A percentile compares a stretch with the other conserved stretches of the same genome.
phyloP scores from a whole-genome alignment of 2,888 invertebrate species.

The Unio pictorum region DNA sequence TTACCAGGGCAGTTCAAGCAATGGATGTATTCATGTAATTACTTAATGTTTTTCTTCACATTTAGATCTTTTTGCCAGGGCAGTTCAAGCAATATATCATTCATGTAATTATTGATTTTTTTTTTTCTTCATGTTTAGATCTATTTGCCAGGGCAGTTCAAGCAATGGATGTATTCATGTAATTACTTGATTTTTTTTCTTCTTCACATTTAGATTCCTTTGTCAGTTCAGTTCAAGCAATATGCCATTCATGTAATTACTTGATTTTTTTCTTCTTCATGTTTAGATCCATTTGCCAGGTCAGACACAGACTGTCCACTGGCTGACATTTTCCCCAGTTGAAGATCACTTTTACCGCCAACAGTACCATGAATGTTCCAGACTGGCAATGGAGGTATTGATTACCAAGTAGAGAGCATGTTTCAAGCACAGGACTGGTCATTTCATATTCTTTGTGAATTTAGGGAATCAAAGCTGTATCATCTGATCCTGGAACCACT shows the following conservation, averaged over 20 bases:
- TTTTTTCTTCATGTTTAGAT: no score
- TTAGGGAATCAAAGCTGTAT: neutral
- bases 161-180: no score
- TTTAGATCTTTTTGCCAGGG: no score
- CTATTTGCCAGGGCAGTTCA: no score
- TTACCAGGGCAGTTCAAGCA: no score
- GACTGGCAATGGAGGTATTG: conserved; percentile 55
- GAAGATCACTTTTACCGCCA: conserved; percentile 81
- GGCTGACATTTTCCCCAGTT: conserved; percentile 80
- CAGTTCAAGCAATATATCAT: neutral
- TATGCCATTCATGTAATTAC: neutral
- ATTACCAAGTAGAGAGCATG: neutral
- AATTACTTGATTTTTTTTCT: no score
- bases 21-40: no score
- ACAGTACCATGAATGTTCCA: conserved; percentile 58
- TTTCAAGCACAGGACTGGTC: no score
- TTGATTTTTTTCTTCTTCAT: neutral
- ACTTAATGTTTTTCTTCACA: no score
- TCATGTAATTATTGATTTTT: neutral
- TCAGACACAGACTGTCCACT: conserved; percentile 77
- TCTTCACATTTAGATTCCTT: neutral
- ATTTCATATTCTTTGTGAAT: no score
- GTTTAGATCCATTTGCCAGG: conserved; percentile 76
- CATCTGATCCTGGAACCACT: neutral
- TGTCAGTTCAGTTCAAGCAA: no score